Conservation (phyloP, 2,113 vertebrate genomes). For the Atractosteus spatula region DNA sequence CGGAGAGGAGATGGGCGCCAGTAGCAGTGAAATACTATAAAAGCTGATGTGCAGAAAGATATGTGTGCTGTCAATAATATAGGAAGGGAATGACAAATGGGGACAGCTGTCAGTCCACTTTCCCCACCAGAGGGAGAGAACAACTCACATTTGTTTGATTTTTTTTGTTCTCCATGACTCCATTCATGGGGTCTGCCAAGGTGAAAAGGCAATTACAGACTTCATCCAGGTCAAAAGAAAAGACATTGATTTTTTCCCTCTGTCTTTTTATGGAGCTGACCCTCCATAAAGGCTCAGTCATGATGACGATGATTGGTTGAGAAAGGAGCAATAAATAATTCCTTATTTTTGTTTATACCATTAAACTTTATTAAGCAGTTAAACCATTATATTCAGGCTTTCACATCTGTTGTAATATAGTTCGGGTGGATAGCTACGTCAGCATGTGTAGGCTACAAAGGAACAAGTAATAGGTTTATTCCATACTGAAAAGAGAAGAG, state of each 20-base stretch:
- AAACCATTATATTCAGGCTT: too few species aligned
- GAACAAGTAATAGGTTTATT: too few species aligned
- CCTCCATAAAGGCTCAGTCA: not conserved
- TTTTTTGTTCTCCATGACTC: not conserved
- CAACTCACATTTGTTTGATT: not conserved
- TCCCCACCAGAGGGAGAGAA: not conserved
- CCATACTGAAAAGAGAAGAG: too few species aligned
- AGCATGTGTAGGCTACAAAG: too few species aligned
- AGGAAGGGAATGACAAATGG: not conserved
- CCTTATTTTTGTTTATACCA: too few species aligned
- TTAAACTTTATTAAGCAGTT: too few species aligned
- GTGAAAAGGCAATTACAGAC: conserved; percentile 3
- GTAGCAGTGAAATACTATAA: not conserved
- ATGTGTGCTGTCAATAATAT: not conserved
- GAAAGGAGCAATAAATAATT: not conserved
- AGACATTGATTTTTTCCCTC: not conserved
- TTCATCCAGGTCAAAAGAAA: not conserved
- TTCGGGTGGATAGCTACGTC: too few species aligned
- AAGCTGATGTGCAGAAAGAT: not conserved
- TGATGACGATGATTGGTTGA: not conserved
- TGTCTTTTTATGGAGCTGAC: not conserved
- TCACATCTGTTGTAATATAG: too few species aligned
- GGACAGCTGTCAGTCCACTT: not conserved
- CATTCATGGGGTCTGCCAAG: not conserved
- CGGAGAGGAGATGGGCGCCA: not conserved